These are phyloP conservation scores for Tholera decimalis DNA, from an alignment of 2,888 invertebrate genomes.

Conservation along the genomic window DNA sequence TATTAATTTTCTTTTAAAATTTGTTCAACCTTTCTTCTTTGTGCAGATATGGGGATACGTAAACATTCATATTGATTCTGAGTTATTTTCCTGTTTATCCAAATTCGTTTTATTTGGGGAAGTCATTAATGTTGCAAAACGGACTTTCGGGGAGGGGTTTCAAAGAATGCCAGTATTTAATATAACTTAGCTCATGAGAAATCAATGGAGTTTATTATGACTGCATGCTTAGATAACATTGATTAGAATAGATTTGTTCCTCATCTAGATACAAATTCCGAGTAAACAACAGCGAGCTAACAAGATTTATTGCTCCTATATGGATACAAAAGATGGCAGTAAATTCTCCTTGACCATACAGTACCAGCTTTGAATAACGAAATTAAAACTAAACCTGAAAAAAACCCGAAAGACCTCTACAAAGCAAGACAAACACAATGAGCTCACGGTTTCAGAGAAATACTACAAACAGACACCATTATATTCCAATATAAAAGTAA, in stretches of 20 bases:
- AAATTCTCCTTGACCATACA: constrained; percentile 9
- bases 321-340: constrained; percentile 18
- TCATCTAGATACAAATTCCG: background rate
- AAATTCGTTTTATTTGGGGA: background rate
- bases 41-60: background rate
- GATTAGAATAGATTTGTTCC: background rate
- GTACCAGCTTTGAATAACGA: constrained; percentile 24
- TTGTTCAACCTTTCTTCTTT: background rate
- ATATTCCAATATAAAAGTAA: constrained; percentile 29
- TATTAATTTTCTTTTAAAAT: constrained; percentile 13
- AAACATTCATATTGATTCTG: background rate
- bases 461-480: constrained; percentile 23
- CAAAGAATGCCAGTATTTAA: too few species aligned
- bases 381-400: constrained; percentile 22
- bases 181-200: too few species aligned
- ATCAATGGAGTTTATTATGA: too few species aligned
- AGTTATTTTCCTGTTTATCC: background rate
- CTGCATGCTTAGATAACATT: background rate
- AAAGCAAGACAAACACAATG: constrained; percentile 37
- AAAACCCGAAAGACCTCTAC: constrained; percentile 22
- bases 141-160: background rate
- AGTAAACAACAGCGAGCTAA: background rate
- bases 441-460: constrained; percentile 31
- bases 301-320: constrained; percentile 9
- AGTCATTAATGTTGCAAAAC: background rate